Base-by-base conservation (phyloP, 2,888 invertebrate genomes). In the Poecilus cupreus region DNA sequence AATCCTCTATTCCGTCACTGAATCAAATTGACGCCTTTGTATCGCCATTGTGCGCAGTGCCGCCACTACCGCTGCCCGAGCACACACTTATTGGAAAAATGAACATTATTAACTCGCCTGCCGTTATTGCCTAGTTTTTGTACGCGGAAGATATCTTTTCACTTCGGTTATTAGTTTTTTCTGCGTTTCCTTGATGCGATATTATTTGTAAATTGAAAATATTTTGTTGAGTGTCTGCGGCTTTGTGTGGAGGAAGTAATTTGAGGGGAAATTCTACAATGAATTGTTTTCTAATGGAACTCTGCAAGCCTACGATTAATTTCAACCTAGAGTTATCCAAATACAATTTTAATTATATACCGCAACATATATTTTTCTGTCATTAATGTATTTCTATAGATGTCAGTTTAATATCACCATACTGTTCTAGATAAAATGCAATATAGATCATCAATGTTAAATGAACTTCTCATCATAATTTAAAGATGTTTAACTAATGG, bases 51-150 rank as follows among this genome's bases (percentile, higher is more conserved):
- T 68, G 64, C 64, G 64, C 64, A 16, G 24, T 37, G 37, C 64
- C 10, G 13, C 64, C 64, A 16, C 64, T 13, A 26, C 60, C 51
- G 20, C 8, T 18, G 51, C 60, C 60, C 13, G 3, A 1, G n/a
- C 2, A 43, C 60, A 13, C 75, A 32, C 46, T 77, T 77, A 77
- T 77, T 77, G 77, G 77, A 77, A 77, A 75, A 77, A 77, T 43
- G 77, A 77, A 77, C 77, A 77, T 60, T 77, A 77, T 77, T 77
- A 77, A 77, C 77, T 77, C 39, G 60, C 77, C 60, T 60, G n/a
- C 16, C 20, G 60, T 60, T 77, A 77, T 77, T 77, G 64, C 60
- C 20, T 60, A 77, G 60, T 60, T 77, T 77, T 77, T 77, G 32
- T 54, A 54, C 57, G 37, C 76, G 16, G 20, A 32, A 18, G 39